Base-by-base conservation (phyloP, 2,113 vertebrate genomes). In the Spheniscus mendiculus region DNA sequence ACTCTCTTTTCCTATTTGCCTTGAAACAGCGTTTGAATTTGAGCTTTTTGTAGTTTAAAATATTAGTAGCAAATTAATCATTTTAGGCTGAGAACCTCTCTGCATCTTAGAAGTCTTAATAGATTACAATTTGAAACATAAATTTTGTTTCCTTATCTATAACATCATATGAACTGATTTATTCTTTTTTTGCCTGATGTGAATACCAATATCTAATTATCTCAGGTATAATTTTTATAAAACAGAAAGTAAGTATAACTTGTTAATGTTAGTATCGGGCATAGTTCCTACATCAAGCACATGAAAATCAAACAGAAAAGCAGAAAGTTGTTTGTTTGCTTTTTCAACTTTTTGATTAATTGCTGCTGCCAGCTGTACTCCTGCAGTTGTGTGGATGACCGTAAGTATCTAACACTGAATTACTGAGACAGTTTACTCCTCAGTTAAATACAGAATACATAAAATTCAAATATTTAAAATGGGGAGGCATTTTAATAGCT, bases 41-140 rank as follows among this genome's bases (percentile, higher is more conserved):
- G 45, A 89, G 94, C 74, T 95, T 97, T 93, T 92, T 77, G 78
- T 78, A 87, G 73, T 93, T 97, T 97, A 92, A 97, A 98, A 95
- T 94, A 96, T 90, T 94, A 90, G 96, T 82, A 89, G 67, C 55
- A 96, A 95, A 96, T 94, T 30, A 97, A 90, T 92, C 8, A 95
- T 95, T 91, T 96, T 94, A 89, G 87, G 56, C 81, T 63, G 71
- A 96, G 63, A 85, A 83, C 77, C 70, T 88, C 78, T 84, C 88
- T 77, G 69, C 76, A 61, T 90, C 58, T 92, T 82, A 44, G 42
- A 95, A 93, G 80, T 65, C 63, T 92, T 97, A 88, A 91, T 25
- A 93, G 58, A 94, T 97, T 95, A 91, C 96, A 96, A 84, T 95
- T 85, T 91, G 61, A 96, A 96, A 84, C 32, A 95, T 89, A 56